Conservation (phyloP, 2,113 vertebrate genomes). For the Scomber japonicus region DNA sequence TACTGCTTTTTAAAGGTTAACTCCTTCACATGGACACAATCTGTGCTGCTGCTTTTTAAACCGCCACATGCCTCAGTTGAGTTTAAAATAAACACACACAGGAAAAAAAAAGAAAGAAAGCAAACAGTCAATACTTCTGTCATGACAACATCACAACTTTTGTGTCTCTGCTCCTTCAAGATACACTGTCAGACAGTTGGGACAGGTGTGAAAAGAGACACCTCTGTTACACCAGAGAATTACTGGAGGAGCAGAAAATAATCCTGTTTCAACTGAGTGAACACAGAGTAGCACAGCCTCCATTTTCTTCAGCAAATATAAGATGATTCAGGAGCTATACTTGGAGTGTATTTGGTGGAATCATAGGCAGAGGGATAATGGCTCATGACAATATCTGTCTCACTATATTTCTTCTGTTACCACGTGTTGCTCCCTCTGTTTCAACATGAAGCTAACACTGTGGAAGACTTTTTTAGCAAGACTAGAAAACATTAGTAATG, state of each 20-base stretch:
- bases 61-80: not conserved
- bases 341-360: not conserved
- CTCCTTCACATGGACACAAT: conserved; percentile 3
- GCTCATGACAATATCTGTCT: conserved; percentile 13
- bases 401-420: conserved; percentile 15
- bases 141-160: conserved; percentile 15
- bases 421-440: conserved; percentile 2
- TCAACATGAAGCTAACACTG: conserved; percentile 10
- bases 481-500: not conserved
- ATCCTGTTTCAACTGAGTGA: conserved; percentile 17
- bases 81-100: conserved; percentile 39
- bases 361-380: not conserved
- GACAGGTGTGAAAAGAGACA: conserved; percentile 44
- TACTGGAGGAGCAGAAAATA: conserved; percentile 39
- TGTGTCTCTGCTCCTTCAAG: conserved; percentile 2
- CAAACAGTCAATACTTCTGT: conserved; percentile 2
- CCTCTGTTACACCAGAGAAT: conserved; percentile 27
- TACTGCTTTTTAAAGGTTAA: not conserved
- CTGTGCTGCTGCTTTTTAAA: not conserved
- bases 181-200: conserved; percentile 24
- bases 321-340: conserved; percentile 1
- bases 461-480: not conserved
- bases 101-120: conserved; percentile 5
- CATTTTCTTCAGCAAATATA: conserved; percentile 12
- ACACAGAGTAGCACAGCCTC: conserved; percentile 20